Base-by-base conservation (phyloP, 2,888 invertebrate genomes). In the Hirtodrosophila histrioides region DNA sequence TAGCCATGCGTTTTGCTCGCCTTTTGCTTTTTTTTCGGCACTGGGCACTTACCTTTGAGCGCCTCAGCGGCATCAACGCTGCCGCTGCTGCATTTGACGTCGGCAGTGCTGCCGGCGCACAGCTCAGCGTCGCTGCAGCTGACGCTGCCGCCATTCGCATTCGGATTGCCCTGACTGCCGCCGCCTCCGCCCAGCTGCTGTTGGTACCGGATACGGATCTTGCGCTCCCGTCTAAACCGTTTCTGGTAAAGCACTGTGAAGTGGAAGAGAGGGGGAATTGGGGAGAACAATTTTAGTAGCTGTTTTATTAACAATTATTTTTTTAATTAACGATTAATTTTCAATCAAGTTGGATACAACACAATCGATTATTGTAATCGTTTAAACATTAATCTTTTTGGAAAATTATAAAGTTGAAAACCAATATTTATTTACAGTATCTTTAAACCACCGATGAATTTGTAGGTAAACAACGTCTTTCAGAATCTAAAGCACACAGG, bases 221-320 rank as follows among this genome's bases (percentile, higher is more conserved):
- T 95, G 79, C 96, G 94, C 91, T 98, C 98, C 88, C 96, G 96
- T 93, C 97, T 95, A 92, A 97, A 94, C 69, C 97, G 94, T 91
- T 97, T 97, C 92, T 97, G 97, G 92, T 96, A 97, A 91, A 96
- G 93, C 71, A 95, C 98, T 98, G 94, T 17, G 93, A 39, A 31
- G 3, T 2, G 6, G 6, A 27, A 35, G 7, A 40, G 6, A 6
- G 3, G 11, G 29, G 31, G 10, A 10, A 1, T 17, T n/a, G n/a
- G 23, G 3, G 0, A 11, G 5, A 23, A 6, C 0, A 35, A n/a
- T 2, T n/a, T 9, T 3, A 50, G 4, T 31, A 31, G 27, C 5
- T 27, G 27, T 1, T 31, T 31, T 31, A 31, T 8, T 6, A 7
- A 31, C 7, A 31, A 31, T 31, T 31, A 31, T 31, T 31, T 31